phyloP scores from a whole-genome alignment of 2,797 vertebrate genomes.

The Tarsius wallacei region DNA sequence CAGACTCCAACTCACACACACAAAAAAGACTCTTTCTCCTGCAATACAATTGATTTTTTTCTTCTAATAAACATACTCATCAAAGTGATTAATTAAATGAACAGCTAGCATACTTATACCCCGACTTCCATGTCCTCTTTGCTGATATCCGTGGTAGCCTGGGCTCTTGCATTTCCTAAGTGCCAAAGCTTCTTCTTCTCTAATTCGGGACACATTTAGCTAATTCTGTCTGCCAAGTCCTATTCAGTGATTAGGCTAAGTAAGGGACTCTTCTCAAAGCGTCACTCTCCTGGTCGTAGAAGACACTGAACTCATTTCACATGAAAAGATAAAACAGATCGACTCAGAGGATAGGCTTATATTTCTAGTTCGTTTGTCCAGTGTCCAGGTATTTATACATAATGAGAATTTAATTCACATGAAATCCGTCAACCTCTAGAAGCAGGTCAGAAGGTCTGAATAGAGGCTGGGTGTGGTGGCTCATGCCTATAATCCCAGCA shows the following conservation, averaged over 20 bases:
- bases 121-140: no score
- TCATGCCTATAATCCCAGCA: background rate
- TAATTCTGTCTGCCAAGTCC: background rate
- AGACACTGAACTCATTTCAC: background rate
- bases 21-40: background rate
- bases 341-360: background rate
- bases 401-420: background rate
- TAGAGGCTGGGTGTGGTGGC: rapidly evolving
- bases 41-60: background rate
- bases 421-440: background rate
- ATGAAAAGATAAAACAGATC: background rate
- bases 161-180: background rate
- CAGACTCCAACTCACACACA: no score
- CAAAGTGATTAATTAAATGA: background rate
- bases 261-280: background rate
- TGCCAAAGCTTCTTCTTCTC: background rate
- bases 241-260: background rate
- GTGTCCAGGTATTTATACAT: background rate
- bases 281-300: background rate
- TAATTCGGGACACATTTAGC: background rate
- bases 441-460: background rate
- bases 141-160: background rate
- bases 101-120: background rate
- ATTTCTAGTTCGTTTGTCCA: background rate
- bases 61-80: background rate